Conservation (phyloP, 1,140 invertebrate species). For the Pogonomyrmex californicus region DNA sequence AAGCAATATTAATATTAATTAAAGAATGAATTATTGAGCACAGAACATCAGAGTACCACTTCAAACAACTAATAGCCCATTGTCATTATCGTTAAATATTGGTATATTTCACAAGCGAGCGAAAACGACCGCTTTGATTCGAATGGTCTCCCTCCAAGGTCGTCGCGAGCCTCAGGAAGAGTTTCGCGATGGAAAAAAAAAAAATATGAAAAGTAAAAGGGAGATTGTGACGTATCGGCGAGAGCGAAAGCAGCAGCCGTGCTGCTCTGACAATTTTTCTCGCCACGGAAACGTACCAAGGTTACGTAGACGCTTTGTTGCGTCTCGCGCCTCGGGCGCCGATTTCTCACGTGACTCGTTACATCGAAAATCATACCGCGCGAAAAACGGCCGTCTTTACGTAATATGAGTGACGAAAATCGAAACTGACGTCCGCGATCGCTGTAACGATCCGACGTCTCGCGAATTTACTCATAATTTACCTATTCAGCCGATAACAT, state of each 20-base stretch:
- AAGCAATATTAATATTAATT: not conserved
- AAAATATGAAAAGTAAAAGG: slow-evolving; percentile 47
- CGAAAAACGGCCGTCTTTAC: slow-evolving; percentile 30
- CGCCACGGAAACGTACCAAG: slow-evolving; percentile 71
- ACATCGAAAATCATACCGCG: not conserved
- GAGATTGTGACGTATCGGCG: slow-evolving; percentile 49
- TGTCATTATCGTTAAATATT: slow-evolving; percentile 38
- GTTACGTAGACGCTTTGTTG: slow-evolving; percentile 70
- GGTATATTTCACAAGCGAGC: not conserved
- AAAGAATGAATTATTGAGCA: not conserved
- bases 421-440: not conserved
- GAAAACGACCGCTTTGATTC: not conserved
- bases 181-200: slow-evolving; percentile 43
- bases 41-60: not conserved
- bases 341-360: slow-evolving; percentile 67
- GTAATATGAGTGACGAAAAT: slow-evolving; percentile 44
- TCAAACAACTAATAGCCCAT: not conserved
- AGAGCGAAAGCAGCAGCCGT: slow-evolving; percentile 70
- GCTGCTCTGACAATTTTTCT: slow-evolving; percentile 75
- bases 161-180: slow-evolving; percentile 54
- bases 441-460: not conserved
- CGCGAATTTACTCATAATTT: not conserved
- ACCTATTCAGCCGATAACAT: not conserved
- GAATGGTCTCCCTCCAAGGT: slow-evolving; percentile 52
- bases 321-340: slow-evolving; percentile 43